Evolutionary conservation across 2,113 vertebrate species (phyloP).

Genomic region (Phalacrocorax brasilianus): DNA sequence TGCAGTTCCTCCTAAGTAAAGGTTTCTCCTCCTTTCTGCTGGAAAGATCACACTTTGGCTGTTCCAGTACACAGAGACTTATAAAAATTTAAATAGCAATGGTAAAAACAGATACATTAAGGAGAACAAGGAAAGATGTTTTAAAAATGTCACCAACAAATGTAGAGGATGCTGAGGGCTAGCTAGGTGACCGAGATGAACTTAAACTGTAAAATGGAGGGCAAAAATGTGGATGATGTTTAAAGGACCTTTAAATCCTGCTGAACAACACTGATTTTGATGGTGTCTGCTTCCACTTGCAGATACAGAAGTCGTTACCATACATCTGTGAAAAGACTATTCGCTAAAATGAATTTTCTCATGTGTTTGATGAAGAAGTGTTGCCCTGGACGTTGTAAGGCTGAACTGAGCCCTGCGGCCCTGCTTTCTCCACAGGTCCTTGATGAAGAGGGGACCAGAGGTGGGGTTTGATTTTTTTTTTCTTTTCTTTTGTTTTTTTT

Average conservation of each 20-base stretch:
- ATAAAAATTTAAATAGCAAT: slow-evolving; percentile 34
- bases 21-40: not conserved
- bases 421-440: not conserved
- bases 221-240: slow-evolving; percentile 26
- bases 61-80: not conserved
- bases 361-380: not conserved
- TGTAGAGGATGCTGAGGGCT: not conserved
- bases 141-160: not conserved
- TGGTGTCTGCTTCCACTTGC: not conserved
- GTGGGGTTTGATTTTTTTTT: not conserved
- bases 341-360: not conserved
- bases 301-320: not conserved
- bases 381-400: not conserved
- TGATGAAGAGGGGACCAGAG: not conserved
- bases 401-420: not conserved
- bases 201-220: slow-evolving; percentile 17
- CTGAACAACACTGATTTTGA: not conserved
- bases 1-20: not conserved
- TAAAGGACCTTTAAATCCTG: slow-evolving; percentile 39
- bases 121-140: not conserved
- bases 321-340: not conserved
- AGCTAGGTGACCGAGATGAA: slow-evolving; percentile 7
- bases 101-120: slow-evolving; percentile 41
- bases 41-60: not conserved
- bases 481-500: no score